Evolutionary conservation across 2,888 invertebrate genomes (phyloP).

Genomic region (Aphidius colemani): DNA sequence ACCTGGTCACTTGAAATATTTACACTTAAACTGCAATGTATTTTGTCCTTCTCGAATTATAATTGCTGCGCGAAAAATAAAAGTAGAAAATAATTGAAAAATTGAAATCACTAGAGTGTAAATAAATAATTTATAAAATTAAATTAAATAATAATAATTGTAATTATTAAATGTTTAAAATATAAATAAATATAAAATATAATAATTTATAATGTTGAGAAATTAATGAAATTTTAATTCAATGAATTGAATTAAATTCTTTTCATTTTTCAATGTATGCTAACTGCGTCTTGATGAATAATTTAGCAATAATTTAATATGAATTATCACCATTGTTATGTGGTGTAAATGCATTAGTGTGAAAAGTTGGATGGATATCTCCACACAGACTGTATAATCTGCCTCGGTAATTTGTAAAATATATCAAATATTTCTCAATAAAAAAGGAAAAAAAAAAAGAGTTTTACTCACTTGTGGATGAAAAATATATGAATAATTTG

Average conservation of each 20-base stretch:
- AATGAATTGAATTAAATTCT: conserved; percentile 22
- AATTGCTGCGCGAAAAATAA: background rate
- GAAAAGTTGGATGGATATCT: no score
- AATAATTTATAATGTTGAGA: background rate
- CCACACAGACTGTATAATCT: no score
- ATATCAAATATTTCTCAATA: no score
- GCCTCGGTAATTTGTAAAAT: no score
- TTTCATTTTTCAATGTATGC: conserved; percentile 17
- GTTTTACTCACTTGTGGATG: conserved; percentile 19
- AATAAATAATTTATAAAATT: conserved; percentile 1
- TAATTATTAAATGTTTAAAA: background rate
- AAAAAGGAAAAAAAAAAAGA: conserved; percentile 20
- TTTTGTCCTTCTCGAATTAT: background rate
- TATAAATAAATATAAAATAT: conserved; percentile 9
- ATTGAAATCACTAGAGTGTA: background rate
- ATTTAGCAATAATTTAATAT: conserved; percentile 26
- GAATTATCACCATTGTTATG: conserved; percentile 26
- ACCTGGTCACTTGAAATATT: no score
- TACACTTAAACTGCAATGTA: no score
- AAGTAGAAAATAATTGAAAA: background rate
- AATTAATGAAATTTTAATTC: conserved; percentile 23
- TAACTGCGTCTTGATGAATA: conserved; percentile 17
- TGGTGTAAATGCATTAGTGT: conserved; percentile 5
- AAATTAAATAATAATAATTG: background rate
- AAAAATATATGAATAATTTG: conserved; percentile 2